Evolutionary conservation across 2,797 vertebrate species (phyloP).

Genomic region (Urosaurus nigricauda): DNA sequence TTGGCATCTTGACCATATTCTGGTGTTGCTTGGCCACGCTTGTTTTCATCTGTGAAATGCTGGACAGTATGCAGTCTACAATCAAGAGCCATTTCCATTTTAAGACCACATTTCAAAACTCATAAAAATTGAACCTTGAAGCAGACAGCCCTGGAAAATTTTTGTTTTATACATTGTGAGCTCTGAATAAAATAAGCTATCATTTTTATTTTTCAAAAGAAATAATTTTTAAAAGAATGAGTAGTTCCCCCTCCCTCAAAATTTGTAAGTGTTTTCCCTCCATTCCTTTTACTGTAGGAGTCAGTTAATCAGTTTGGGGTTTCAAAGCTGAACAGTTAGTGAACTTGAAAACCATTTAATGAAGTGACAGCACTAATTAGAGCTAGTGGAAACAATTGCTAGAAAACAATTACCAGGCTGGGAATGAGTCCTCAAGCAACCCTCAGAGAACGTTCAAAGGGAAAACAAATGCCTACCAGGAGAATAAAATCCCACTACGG

Average conservation of each 20-base stretch:
- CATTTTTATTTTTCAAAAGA: background rate
- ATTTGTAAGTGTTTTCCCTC: background rate
- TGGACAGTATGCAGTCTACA: too few species aligned
- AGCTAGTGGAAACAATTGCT: background rate
- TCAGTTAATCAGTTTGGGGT: background rate
- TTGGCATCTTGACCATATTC: too few species aligned
- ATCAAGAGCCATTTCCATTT: background rate
- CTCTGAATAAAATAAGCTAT: background rate
- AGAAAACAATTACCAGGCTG: background rate
- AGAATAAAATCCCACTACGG: background rate
- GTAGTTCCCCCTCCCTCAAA: too few species aligned
- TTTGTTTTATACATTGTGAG: background rate
- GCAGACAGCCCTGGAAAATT: background rate
- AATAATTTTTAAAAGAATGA: background rate
- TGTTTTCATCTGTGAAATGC: too few species aligned
- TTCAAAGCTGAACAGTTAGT: slow-evolving; percentile 27
- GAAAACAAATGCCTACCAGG: background rate
- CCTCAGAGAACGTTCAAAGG: slow-evolving; percentile 4
- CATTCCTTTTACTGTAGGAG: too few species aligned
- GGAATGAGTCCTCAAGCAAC: background rate
- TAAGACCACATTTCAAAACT: background rate
- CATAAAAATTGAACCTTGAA: background rate
- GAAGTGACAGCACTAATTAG: slow-evolving; percentile 6
- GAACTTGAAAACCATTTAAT: slow-evolving; percentile 4
- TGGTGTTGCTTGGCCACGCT: too few species aligned